A percentile compares a stretch with the other conserved stretches of the same genome.
Conservation (phyloP, 2,113 vertebrate species). For the human (Homo sapiens) region GRCh38 chr1:207106501-207107000, state of each 20-base stretch:
- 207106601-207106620: too few relatives aligned
- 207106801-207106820: background rate
- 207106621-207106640: too few relatives aligned
- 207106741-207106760: background rate
- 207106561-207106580: too few relatives aligned
- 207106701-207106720: too few relatives aligned
- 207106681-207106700: too few relatives aligned
- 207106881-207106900: background rate
- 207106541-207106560: too few relatives aligned
- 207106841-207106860: background rate
- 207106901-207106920: background rate
- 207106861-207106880: background rate
- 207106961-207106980: background rate
- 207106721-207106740: too few relatives aligned
- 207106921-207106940: background rate
- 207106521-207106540: too few relatives aligned
- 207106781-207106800: background rate
- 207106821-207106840: background rate
- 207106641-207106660: too few relatives aligned
- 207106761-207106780: background rate
- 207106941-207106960: background rate
- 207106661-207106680: too few relatives aligned
- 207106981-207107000: background rate
- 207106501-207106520: too few relatives aligned
- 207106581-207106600: too few relatives aligned